Conservation (phyloP, 2,888 invertebrate species). For the Thera britannica region DNA sequence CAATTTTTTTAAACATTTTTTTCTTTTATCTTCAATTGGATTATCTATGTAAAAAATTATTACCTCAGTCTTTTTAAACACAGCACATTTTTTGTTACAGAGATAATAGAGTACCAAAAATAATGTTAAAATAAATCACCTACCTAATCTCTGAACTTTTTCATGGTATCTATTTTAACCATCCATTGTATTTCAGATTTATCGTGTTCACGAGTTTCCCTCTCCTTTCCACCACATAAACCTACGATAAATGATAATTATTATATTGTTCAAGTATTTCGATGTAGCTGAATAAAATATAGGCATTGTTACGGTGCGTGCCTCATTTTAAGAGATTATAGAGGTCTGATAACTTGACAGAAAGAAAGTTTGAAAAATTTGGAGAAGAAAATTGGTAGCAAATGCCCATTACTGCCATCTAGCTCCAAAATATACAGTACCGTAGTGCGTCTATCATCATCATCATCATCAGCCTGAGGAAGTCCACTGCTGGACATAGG, state of each 20-base stretch:
- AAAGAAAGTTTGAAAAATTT: no score
- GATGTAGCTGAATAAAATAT: constrained; percentile 79
- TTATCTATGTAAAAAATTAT: no score
- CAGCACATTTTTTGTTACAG: not conserved
- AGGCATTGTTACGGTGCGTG: constrained; percentile 54
- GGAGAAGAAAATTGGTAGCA: no score
- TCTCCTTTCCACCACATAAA: constrained; percentile 78
- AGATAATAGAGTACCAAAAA: not conserved
- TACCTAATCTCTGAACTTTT: constrained; percentile 9
- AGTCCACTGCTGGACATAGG: no score
- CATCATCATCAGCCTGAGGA: no score
- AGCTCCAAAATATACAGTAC: no score
- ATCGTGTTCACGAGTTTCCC: constrained; percentile 52
- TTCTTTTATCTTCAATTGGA: no score
- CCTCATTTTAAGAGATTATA: constrained; percentile 43
- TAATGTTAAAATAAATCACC: not conserved
- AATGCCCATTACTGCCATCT: no score
- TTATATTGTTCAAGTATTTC: constrained; percentile 83
- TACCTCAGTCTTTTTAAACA: no score
- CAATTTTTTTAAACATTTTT: no score
- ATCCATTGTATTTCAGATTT: constrained; percentile 32
- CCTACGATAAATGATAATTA: constrained; percentile 81
- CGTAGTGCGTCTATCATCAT: no score
- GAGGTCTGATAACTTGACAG: not conserved
- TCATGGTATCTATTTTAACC: constrained; percentile 18